Conservation (phyloP, 2,797 vertebrate genomes). For the Mycteria americana region DNA sequence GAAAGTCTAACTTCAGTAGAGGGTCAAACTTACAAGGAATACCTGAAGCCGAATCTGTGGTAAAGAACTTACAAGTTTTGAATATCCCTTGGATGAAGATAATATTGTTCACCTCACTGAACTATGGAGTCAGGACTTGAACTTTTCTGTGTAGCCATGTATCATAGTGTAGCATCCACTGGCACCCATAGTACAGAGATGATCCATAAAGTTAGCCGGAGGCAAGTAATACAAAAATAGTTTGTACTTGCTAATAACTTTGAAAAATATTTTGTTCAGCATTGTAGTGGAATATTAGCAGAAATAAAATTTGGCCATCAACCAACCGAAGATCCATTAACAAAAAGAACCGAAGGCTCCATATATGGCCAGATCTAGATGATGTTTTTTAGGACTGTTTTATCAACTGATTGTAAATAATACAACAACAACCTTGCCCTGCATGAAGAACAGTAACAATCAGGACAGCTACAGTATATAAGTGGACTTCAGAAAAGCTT, state of each 20-base stretch:
- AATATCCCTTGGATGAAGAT: not conserved
- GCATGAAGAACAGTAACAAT: not conserved
- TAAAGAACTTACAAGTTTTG: not conserved
- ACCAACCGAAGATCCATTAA: not conserved
- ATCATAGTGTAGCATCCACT: not conserved
- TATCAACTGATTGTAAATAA: not conserved
- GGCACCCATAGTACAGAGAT: not conserved
- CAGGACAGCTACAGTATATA: not conserved
- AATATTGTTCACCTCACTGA: not conserved
- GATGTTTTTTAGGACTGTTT: not conserved
- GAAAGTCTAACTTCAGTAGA: not conserved
- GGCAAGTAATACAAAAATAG: not conserved
- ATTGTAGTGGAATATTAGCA: not conserved
- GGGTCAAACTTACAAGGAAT: not conserved
- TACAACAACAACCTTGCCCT: not conserved
- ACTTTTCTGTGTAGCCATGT: not conserved
- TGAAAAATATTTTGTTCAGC: not conserved
- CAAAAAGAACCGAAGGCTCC: not conserved
- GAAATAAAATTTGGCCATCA: not conserved
- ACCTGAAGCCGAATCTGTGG: not conserved
- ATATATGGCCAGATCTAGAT: not conserved
- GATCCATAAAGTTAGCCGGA: not conserved
- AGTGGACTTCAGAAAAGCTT: not conserved
- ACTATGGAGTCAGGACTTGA: fast-evolving
- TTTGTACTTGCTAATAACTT: not conserved